These are phyloP conservation scores for Brienomyrus brachyistius DNA, from an alignment of 2,113 vertebrate genomes.

Conservation along the genomic window DNA sequence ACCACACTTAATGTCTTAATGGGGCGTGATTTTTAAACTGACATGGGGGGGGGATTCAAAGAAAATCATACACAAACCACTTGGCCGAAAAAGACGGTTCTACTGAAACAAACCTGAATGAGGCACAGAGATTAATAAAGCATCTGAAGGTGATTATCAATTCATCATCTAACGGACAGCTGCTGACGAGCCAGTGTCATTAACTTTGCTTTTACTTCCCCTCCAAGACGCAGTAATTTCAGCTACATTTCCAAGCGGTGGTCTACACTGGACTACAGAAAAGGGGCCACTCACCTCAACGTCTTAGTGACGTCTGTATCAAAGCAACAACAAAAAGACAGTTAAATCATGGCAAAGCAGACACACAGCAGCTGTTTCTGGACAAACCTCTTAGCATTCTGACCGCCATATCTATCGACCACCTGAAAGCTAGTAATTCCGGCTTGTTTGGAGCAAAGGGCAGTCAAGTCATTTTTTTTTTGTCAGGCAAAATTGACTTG, in stretches of 20 bases:
- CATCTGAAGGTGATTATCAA: neutral
- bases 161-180: neutral
- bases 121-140: slow-evolving; percentile 3
- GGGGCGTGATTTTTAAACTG: neutral
- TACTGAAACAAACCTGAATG: neutral
- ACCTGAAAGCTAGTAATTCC: neutral
- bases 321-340: neutral
- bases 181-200: neutral
- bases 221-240: neutral
- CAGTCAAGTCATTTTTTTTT: neutral
- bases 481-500: neutral
- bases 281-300: neutral
- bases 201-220: neutral
- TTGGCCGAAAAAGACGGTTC: neutral
- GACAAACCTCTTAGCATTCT: neutral
- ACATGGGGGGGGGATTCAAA: neutral
- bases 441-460: neutral
- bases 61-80: neutral
- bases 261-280: neutral
- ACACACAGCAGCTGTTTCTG: neutral
- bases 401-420: neutral
- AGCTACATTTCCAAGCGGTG: neutral
- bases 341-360: neutral
- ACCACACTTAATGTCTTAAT: neutral
- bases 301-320: neutral